These are phyloP conservation scores for Myotis lucifugus DNA, from an alignment of 2,113 vertebrate genomes.

Conservation along the genomic window DNA sequence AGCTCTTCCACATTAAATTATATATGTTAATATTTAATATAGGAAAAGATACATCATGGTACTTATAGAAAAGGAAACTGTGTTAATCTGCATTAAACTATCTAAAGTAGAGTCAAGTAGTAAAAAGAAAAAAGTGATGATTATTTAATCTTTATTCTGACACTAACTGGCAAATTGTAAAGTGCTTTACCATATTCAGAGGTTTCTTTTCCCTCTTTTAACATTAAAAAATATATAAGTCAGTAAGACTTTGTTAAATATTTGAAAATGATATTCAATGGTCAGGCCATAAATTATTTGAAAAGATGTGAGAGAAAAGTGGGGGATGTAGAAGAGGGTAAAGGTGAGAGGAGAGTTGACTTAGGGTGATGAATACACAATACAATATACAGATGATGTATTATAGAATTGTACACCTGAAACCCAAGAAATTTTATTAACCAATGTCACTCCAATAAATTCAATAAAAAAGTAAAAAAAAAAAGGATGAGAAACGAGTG, in stretches of 20 bases:
- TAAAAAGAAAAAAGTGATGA: conserved; percentile 63
- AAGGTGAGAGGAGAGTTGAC: neutral
- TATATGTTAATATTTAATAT: conserved; percentile 77
- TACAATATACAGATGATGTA: neutral
- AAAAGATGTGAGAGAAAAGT: neutral
- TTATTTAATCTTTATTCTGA: conserved; percentile 29
- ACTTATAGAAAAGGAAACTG: conserved; percentile 73
- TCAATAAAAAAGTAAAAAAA: neutral
- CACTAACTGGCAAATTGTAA: neutral
- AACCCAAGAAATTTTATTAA: neutral
- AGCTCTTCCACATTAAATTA: conserved; percentile 78
- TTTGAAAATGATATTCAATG: conserved; percentile 30
- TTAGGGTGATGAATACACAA: neutral
- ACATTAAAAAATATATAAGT: conserved; percentile 14
- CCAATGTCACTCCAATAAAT: neutral
- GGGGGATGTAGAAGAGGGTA: no score
- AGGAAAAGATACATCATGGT: conserved; percentile 73
- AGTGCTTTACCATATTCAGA: conserved; percentile 1
- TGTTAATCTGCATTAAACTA: conserved; percentile 72
- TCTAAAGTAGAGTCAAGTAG: conserved; percentile 63
- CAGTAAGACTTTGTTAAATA: conserved; percentile 6
- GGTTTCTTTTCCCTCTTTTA: neutral
- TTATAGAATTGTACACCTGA: neutral
- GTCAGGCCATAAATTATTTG: neutral
- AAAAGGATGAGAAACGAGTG: neutral